These are phyloP conservation scores for Callorhinus ursinus DNA, from an alignment of 2,113 vertebrate genomes.

Conservation along the genomic window DNA sequence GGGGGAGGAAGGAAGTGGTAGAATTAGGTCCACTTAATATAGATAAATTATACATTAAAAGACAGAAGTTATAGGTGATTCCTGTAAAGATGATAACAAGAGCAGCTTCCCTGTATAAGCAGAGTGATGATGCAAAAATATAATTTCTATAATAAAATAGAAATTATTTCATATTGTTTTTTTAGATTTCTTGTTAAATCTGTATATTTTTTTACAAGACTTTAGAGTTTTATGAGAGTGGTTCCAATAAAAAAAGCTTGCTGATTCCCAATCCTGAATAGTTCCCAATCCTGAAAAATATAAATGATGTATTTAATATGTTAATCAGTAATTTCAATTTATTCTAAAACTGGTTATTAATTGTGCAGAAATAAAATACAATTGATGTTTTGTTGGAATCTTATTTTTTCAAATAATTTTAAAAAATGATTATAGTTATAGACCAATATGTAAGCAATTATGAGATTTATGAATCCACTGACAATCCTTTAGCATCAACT, in stretches of 20 bases:
- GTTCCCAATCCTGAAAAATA: neutral
- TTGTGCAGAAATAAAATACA: constrained; percentile 42
- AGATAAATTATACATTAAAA: neutral
- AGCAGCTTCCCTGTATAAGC: neutral
- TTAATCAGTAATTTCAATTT: constrained; percentile 43
- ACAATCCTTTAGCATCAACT: constrained; percentile 54
- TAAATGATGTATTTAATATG: constrained; percentile 31
- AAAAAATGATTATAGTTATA: constrained; percentile 43
- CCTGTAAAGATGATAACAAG: neutral
- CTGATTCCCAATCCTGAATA: neutral
- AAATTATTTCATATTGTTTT: neutral
- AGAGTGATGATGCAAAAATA: neutral
- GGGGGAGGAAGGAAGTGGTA: neutral
- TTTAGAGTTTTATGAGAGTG: constrained; percentile 45
- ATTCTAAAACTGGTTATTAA: constrained; percentile 46
- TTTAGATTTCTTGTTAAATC: neutral
- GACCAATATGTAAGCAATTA: constrained; percentile 44
- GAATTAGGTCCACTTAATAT: neutral
- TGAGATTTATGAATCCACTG: constrained; percentile 61
- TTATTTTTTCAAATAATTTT: constrained; percentile 41
- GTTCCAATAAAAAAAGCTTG: constrained; percentile 1
- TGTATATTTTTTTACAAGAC: neutral
- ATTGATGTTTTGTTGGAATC: constrained; percentile 53
- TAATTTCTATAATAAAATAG: constrained; percentile 14
- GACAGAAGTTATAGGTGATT: neutral